These are phyloP conservation scores for Discoglossus pictus DNA, from an alignment of 2,797 vertebrate genomes.

Conservation along the genomic window DNA sequence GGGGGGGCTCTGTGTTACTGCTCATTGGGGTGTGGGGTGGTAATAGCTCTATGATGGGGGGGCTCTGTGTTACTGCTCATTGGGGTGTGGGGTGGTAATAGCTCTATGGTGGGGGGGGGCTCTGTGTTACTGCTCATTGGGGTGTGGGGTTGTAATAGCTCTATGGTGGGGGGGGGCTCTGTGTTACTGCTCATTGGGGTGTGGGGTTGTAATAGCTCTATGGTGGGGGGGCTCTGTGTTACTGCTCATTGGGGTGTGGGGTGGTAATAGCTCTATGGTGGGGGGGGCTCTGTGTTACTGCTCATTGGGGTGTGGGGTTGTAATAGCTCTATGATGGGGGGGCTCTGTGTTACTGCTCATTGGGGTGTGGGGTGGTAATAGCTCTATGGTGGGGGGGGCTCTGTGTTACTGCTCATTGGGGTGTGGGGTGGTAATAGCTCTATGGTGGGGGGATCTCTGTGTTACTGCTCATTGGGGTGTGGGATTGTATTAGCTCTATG, in stretches of 20 bases:
- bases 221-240: background rate
- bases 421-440: too few species aligned
- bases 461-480: conserved; percentile 1
- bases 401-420: conserved; percentile 14
- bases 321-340: too few species aligned
- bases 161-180: background rate
- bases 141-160: background rate
- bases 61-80: conserved; percentile 14
- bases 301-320: too few species aligned
- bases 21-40: background rate
- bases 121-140: background rate
- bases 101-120: too few species aligned
- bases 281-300: conserved; percentile 10
- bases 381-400: conserved; percentile 3
- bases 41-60: background rate
- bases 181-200: conserved; percentile 14
- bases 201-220: too few species aligned
- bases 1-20: background rate
- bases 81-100: too few species aligned
- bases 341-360: background rate
- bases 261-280: background rate
- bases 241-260: background rate
- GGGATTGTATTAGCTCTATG: background rate
- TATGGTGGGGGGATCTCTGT: too few species aligned
- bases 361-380: background rate